Evolutionary conservation across 1,140 invertebrate species (phyloP).

Genomic region (Druon quercuslanigerum): DNA sequence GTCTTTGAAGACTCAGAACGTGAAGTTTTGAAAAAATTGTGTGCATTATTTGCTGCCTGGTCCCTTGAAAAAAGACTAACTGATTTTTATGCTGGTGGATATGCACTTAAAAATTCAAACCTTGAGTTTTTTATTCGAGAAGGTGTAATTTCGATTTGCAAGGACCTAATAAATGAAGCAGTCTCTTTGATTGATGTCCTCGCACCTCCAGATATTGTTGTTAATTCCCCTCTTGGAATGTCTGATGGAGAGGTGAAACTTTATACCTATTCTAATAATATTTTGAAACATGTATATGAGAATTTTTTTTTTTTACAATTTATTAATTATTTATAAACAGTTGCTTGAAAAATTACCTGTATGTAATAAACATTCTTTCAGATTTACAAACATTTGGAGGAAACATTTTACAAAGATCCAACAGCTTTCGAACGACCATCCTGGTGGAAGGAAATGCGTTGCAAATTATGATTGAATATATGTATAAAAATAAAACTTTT

Average conservation of each 20-base stretch:
- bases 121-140: slow-evolving; percentile 80
- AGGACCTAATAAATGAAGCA: slow-evolving; percentile 83
- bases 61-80: slow-evolving; percentile 85
- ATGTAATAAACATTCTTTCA: neutral
- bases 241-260: slow-evolving; percentile 3
- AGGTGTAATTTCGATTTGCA: slow-evolving; percentile 83
- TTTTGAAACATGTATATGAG: too few species aligned
- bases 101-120: slow-evolving; percentile 66
- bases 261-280: neutral
- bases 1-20: too few species aligned
- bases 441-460: neutral
- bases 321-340: too few species aligned
- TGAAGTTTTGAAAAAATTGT: slow-evolving; percentile 78
- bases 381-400: slow-evolving; percentile 15
- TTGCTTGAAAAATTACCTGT: too few species aligned
- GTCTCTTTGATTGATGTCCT: slow-evolving; percentile 92
- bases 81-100: slow-evolving; percentile 86
- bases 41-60: slow-evolving; percentile 83
- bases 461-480: slow-evolving; percentile 63
- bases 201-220: slow-evolving; percentile 88
- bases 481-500: too few species aligned
- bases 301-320: too few species aligned
- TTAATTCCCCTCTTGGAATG: slow-evolving; percentile 12
- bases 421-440: neutral
- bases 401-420: neutral